Percentiles rank a stretch among this genome's conserved stretches.
Evolutionary conservation across 1,140 invertebrate species (phyloP).

Genomic region (Ooceraea biroi): DNA sequence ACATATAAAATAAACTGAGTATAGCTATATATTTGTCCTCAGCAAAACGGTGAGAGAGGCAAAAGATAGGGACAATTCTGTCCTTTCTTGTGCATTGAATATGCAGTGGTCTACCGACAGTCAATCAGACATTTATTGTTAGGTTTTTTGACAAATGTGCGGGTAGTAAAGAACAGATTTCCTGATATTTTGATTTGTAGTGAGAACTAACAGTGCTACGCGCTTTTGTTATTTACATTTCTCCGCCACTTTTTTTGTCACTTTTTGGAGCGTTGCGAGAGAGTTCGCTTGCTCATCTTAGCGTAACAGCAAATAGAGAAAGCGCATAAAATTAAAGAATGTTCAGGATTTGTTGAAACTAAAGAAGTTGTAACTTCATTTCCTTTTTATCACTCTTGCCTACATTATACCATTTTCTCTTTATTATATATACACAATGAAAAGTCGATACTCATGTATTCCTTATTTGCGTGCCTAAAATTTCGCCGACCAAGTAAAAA

Average conservation of each 20-base stretch:
- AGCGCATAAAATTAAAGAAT: conserved; percentile 9
- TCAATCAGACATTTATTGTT: too few species aligned
- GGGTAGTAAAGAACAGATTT: too few species aligned
- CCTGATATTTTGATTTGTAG: neutral
- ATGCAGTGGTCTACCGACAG: too few species aligned
- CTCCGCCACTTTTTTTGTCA: neutral
- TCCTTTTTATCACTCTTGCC: neutral
- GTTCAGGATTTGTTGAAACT: neutral
- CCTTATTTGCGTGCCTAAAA: neutral
- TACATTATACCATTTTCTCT: neutral
- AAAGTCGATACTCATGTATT: neutral
- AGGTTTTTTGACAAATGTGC: too few species aligned
- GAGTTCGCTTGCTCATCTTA: neutral
- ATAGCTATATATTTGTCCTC: too few species aligned
- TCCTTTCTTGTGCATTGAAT: too few species aligned
- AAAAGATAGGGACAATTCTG: too few species aligned
- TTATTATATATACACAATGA: neutral
- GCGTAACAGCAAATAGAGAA: conserved; percentile 9
- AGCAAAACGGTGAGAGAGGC: too few species aligned
- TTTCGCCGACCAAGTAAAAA: neutral
- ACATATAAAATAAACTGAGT: too few species aligned
- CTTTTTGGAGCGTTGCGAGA: conserved; percentile 2
- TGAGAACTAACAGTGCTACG: neutral
- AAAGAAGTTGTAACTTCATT: neutral
- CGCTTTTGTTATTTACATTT: neutral